Evolutionary conservation across 2,797 vertebrate species (phyloP).

Genomic region (Argentina silus): DNA sequence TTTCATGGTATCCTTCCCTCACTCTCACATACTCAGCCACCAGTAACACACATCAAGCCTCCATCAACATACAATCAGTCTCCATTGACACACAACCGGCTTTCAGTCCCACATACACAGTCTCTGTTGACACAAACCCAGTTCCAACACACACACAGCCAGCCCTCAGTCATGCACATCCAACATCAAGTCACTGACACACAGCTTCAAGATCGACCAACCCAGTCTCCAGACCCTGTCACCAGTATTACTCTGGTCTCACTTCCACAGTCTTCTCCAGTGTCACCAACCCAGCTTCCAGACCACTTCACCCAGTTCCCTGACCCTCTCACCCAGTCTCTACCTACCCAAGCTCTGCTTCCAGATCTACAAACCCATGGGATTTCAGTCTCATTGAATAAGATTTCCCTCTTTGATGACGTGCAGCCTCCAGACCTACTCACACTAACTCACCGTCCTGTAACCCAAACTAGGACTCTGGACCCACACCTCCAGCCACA

Average conservation of each 20-base stretch:
- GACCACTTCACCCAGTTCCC: conserved; percentile 11
- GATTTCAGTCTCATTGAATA: not conserved
- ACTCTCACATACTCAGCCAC: conserved; percentile 23
- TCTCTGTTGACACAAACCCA: not conserved
- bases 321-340: conserved; percentile 10
- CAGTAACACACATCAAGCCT: conserved; percentile 16
- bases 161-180: not conserved
- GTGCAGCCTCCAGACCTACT: not conserved
- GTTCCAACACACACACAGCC: not conserved
- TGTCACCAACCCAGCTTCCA: conserved; percentile 15
- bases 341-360: not conserved
- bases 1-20: conserved; percentile 20
- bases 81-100: conserved; percentile 25
- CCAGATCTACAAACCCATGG: not conserved
- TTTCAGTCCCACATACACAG: conserved; percentile 11
- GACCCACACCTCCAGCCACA: not conserved
- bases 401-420: too few relatives aligned
- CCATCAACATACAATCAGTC: not conserved
- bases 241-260: not conserved
- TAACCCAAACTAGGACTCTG: not conserved
- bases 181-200: conserved; percentile 16
- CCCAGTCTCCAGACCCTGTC: not conserved
- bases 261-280: not conserved
- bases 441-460: conserved; percentile 2
- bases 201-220: not conserved